A percentile compares a stretch with the other conserved stretches of the same genome.
Conservation (phyloP, 2,113 vertebrate genomes). For the Hyperopisus bebe region DNA sequence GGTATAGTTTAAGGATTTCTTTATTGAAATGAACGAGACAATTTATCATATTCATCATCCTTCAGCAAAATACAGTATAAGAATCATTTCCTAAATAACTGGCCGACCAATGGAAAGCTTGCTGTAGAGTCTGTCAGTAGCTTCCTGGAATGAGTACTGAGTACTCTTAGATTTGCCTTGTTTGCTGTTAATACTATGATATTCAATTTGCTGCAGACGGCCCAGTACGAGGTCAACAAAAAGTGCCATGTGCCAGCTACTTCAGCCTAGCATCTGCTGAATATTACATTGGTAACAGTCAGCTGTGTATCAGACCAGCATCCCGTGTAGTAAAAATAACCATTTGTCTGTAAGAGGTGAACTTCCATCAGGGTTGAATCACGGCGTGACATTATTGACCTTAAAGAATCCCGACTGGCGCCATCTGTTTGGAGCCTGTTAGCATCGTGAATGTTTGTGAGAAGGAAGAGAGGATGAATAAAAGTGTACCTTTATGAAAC, state of each 20-base stretch:
- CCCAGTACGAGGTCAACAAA: not conserved
- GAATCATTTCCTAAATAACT: not conserved
- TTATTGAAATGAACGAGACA: not conserved
- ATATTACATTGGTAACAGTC: not conserved
- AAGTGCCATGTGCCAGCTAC: not conserved
- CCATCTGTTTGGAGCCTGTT: not conserved
- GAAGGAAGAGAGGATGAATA: not conserved
- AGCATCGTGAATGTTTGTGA: not conserved
- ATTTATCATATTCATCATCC: not conserved
- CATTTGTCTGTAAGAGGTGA: not conserved
- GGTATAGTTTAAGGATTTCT: not conserved
- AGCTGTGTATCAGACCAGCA: not conserved
- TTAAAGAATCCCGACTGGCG: not conserved
- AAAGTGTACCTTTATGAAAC: not conserved
- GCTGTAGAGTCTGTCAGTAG: not conserved
- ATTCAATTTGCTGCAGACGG: not conserved
- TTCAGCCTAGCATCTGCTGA: not conserved
- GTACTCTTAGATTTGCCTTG: not conserved
- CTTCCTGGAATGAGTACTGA: not conserved
- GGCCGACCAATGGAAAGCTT: not conserved
- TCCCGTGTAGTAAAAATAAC: not conserved
- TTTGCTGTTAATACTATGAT: not conserved
- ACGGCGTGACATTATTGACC: not conserved
- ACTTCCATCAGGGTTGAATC: not conserved
- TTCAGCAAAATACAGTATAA: not conserved